Evolutionary conservation across 2,797 vertebrate species (phyloP), one percentile per base, ranked within the genome.

Genomic region (Dromococcyx pavoninus): DNA sequence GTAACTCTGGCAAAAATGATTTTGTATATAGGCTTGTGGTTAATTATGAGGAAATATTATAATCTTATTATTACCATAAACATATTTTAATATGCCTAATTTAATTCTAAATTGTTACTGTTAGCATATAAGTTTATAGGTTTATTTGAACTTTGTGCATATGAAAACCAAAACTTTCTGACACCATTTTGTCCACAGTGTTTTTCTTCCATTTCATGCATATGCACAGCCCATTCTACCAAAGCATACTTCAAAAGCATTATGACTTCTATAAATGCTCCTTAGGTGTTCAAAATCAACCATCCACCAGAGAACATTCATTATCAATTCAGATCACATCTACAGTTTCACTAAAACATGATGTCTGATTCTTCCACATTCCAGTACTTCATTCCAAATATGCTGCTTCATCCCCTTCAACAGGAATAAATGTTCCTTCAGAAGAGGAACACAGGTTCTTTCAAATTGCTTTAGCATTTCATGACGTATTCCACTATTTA

Each of bases 401-500:
- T 1, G 1, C 3, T 39, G 25, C n/a, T 88, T 81, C 5, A 1
- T 39, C 7, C n/a, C 15, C 23, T 72, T 65, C 35, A 44, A 91
- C 8, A 81, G 28, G 32, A 84, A 41, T 23, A 53, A 7, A 66
- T 35, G 23, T 66, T 91, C 53, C 85, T 91, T 89, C 76, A 89
- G 69, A 95, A 25, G 9, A 44, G 51, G 11, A 75, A 77, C 24
- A 44, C 0, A 1, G 3, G 8, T 23, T 16, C 33, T 78, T 61
- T 78, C 78, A 62, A 69, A 85, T 27, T 46, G 19, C 27, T 88
- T 11, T 60, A 86, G 66, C 37, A 90, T 81, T 30, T 81, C 48
- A 90, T 89, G 50, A 87, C 56, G 77, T 93, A 78, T 2, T 86
- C 43, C 94, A 84, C 35, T 66, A 88, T 82, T 75, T 46, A 91